Evolutionary conservation across 2,888 invertebrate genomes (phyloP).

Genomic region (Barypeithes pellucidus): DNA sequence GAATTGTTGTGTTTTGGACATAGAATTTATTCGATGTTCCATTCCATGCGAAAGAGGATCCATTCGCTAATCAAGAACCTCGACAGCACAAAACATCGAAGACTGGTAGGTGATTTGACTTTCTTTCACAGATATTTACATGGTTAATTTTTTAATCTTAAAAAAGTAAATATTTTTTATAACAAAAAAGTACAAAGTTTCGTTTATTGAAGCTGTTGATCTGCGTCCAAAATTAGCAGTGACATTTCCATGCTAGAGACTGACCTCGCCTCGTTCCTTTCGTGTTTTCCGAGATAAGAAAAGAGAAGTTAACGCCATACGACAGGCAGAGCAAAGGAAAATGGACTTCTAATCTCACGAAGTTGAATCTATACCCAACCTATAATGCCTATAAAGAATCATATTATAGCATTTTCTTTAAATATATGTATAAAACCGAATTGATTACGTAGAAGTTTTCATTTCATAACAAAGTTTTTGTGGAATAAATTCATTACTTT

Average conservation of each 20-base stretch:
- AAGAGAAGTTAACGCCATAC: constrained; percentile 62
- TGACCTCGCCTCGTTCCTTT: constrained; percentile 61
- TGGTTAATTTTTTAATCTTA: no score
- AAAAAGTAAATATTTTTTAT: no score
- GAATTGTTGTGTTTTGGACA: no score
- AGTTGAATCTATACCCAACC: constrained; percentile 52
- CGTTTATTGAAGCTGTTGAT: constrained; percentile 34
- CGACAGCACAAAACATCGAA: no score
- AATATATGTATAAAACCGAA: background rate
- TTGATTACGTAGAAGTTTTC: background rate
- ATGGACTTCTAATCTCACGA: constrained; percentile 54
- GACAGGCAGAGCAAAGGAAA: constrained; percentile 59
- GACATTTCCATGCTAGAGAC: constrained; percentile 64
- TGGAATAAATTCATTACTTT: no score
- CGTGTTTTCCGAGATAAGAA: constrained; percentile 64
- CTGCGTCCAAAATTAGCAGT: constrained; percentile 59
- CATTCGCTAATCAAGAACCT: no score
- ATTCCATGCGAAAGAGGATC: no score
- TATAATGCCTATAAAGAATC: constrained; percentile 45
- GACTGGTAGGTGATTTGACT: no score
- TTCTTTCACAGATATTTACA: no score
- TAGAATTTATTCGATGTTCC: no score
- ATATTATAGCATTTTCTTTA: constrained; percentile 20
- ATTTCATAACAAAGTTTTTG: no score
- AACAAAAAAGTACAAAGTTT: background rate